Base-by-base conservation (phyloP, 1,140 invertebrate genomes). In the Ptiloglossa arizonensis region DNA sequence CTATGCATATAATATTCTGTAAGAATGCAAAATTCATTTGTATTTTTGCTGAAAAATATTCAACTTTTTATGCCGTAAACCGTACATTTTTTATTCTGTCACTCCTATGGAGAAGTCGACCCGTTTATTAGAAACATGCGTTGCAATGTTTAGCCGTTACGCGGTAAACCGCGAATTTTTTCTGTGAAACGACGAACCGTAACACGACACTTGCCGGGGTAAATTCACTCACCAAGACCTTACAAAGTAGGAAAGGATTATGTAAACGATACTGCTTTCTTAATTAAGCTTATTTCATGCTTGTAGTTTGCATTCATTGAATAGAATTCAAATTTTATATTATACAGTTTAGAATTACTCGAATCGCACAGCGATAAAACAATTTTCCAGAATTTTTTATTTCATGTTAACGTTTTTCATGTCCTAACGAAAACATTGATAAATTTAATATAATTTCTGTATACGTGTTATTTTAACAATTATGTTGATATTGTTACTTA, bases 81-180 rank as follows among this genome's bases (percentile, higher is more conserved):
- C n/a, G 1, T 1, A 15, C 19, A 32, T 64, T 48, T 66, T 15
- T 27, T 48, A 4, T 19, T 2, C 2, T 41, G 9, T 41, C 38
- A 41, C 38, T 41, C 1, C 38, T 60, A 50, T 6, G 4, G 15
- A 29, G 54, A 77, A 74, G 59, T 32, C 64, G 38, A 19, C 22
- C 38, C 54, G 46, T 81, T 81, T 66, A 82, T 77, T 76, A 46
- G 59, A 57, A 80, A 80, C 80, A 64, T 81, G 50, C 67, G 22
- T 32, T 41, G 54, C 46, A 32, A 77, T 81, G 67, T 80, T 80
- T 82, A 76, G 79, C 38, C 50, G 60, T 77, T 71, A 62, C 13
- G 79, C 62, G 81, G 79, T 81, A 71, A 70, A 81, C 79, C 79
- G 22, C 59, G 29, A 27, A 44, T 60, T 66, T 77, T 81, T 81